phyloP scores from a whole-genome alignment of 2,888 invertebrate genomes.

The Eutolmus rufibarbis region DNA sequence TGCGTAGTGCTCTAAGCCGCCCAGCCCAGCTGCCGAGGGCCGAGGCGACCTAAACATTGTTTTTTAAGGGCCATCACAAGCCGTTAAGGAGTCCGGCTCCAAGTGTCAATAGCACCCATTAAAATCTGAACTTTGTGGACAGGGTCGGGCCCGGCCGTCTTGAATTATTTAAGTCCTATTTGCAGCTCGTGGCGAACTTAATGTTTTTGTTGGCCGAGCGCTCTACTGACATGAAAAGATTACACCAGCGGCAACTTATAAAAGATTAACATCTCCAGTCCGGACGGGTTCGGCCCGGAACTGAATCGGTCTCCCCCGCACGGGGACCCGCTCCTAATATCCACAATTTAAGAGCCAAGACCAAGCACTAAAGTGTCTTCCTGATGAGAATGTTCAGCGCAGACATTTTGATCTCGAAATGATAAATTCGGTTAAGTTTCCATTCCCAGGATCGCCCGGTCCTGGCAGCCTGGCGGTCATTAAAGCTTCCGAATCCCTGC shows the following conservation, averaged over 20 bases:
- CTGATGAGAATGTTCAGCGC: constrained; percentile 12
- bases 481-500: constrained; percentile 7
- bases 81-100: not conserved
- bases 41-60: not conserved
- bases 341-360: not conserved
- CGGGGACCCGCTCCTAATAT: not conserved
- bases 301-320: not conserved
- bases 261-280: not conserved
- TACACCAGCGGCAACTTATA: constrained; percentile 3
- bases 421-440: constrained; percentile 5
- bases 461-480: not conserved
- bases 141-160: not conserved
- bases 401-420: constrained; percentile 13
- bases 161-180: constrained; percentile 23
- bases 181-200: not conserved
- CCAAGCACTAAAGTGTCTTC: not conserved
- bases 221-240: not conserved
- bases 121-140: constrained; percentile 21
- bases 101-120: constrained; percentile 10
- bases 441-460: not conserved
- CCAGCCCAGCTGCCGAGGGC: not conserved
- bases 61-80: not conserved
- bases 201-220: not conserved
- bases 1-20: not conserved
- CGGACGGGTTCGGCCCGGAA: not conserved